Evolutionary conservation across 2,797 vertebrate species (phyloP).

Genomic region (Mionectes olivaceus): DNA sequence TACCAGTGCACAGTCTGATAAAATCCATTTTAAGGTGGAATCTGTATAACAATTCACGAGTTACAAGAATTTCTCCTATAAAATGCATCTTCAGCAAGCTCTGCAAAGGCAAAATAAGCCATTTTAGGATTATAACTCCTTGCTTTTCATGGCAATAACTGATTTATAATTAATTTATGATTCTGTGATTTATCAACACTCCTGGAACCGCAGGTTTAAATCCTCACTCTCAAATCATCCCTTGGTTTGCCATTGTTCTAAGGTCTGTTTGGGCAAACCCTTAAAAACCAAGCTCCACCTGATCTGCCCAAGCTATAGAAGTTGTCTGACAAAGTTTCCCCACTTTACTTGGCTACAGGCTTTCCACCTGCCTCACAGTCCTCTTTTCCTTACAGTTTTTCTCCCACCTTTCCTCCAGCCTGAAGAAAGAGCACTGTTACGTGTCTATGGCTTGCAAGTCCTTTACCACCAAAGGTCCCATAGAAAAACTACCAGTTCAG

Average conservation of each 20-base stretch:
- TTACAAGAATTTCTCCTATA: not conserved
- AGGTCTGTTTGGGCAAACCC: not conserved
- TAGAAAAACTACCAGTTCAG: not conserved
- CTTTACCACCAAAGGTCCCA: not conserved
- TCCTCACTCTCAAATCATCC: not conserved
- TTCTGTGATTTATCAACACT: not conserved
- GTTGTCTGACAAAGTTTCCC: not conserved
- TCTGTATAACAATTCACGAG: slow-evolving; percentile 29
- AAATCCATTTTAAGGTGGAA: slow-evolving; percentile 91
- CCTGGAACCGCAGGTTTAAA: not conserved
- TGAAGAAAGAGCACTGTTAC: not conserved
- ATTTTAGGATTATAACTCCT: not conserved
- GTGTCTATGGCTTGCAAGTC: not conserved
- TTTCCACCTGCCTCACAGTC: not conserved
- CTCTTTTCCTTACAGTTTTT: not conserved
- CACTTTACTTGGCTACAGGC: not conserved
- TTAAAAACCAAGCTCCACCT: not conserved
- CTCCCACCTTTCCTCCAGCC: not conserved
- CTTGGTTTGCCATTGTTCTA: not conserved
- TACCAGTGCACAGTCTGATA: slow-evolving; percentile 77
- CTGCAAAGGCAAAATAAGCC: not conserved
- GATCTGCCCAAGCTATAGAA: not conserved
- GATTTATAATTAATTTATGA: not conserved
- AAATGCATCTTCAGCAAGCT: not conserved
- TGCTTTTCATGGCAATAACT: not conserved